A percentile compares a stretch with the other conserved stretches of the same genome.
These are phyloP conservation scores for Agrotis clavis DNA, from an alignment of 2,888 invertebrate genomes.

Conservation along the genomic window DNA sequence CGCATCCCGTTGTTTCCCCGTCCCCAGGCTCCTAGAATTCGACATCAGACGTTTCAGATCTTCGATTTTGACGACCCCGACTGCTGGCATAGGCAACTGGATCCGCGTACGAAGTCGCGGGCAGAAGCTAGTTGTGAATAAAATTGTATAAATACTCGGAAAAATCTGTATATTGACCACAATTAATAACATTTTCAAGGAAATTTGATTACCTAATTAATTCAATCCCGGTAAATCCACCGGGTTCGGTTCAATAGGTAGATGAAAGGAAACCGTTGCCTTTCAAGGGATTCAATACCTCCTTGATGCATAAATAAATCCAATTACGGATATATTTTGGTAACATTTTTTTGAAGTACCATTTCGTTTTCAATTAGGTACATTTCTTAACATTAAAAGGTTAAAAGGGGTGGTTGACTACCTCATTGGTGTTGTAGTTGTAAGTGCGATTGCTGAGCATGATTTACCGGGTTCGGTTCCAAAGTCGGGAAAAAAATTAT, in stretches of 20 bases:
- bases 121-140: no score
- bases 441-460: no score
- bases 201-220: slow-evolving; percentile 31
- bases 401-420: no score
- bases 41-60: no score
- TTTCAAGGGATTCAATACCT: slow-evolving; percentile 40
- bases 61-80: no score
- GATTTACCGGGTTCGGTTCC: no score
- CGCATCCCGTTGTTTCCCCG: no score
- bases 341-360: slow-evolving; percentile 17
- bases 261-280: slow-evolving; percentile 47
- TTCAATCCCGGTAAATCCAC: slow-evolving; percentile 30
- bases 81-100: no score
- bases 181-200: slow-evolving; percentile 13
- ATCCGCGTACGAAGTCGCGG: no score
- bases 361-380: slow-evolving; percentile 8
- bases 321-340: slow-evolving; percentile 41
- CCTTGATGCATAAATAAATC: slow-evolving; percentile 46
- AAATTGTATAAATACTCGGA: not conserved
- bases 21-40: no score
- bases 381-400: slow-evolving; percentile 4
- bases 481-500: no score
- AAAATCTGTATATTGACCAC: not conserved
- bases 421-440: no score
- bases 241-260: slow-evolving; percentile 24